Conservation (phyloP, 2,113 vertebrate genomes). For the Pelecanus crispus region DNA sequence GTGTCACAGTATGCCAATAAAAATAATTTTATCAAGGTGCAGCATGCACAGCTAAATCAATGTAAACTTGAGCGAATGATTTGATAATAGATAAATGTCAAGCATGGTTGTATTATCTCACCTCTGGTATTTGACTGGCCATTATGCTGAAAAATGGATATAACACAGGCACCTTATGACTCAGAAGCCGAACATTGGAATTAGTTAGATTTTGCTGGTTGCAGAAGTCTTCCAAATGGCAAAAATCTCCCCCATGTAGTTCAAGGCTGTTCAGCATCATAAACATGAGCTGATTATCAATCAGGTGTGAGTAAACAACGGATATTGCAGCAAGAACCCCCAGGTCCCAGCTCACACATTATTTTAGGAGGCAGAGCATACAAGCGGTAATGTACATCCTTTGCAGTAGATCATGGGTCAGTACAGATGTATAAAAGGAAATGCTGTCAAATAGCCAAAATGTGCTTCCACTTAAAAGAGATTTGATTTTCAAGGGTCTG, state of each 20-base stretch:
- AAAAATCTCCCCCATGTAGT: background rate
- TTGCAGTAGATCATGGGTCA: background rate
- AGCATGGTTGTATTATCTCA: background rate
- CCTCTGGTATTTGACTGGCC: constrained; percentile 3
- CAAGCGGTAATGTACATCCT: background rate
- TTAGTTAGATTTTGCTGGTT: background rate
- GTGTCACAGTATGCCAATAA: background rate
- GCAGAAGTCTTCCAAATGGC: background rate
- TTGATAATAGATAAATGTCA: constrained; percentile 9
- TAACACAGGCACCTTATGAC: background rate
- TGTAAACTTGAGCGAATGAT: background rate
- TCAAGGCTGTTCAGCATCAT: background rate
- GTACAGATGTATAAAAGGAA: background rate
- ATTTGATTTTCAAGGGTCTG: background rate
- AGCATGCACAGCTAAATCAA: background rate
- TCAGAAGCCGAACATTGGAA: background rate
- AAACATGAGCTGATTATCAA: background rate
- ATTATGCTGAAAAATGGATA: background rate
- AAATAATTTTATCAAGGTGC: background rate
- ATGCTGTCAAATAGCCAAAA: background rate
- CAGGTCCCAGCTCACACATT: background rate
- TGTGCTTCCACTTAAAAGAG: background rate
- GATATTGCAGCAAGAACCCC: background rate
- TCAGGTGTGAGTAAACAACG: background rate
- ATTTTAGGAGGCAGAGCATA: background rate